phyloP scores from a whole-genome alignment of 2,797 vertebrate species.

The Myioborus miniatus region DNA sequence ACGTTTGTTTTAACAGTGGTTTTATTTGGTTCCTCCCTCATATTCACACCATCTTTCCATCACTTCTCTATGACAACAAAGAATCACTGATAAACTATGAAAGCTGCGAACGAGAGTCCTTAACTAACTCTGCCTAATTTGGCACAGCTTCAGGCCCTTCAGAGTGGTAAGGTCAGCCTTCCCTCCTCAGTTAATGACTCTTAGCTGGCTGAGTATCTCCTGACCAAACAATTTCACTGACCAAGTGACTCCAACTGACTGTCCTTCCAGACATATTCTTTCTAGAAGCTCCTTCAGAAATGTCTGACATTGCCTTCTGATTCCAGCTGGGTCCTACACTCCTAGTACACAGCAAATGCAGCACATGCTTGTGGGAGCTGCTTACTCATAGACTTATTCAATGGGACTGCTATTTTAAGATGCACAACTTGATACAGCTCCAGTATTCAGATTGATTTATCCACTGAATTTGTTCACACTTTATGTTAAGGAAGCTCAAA shows the following conservation, averaged over 20 bases:
- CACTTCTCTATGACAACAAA: background rate
- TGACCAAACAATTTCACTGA: background rate
- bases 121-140: background rate
- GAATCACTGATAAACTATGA: background rate
- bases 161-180: background rate
- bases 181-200: background rate
- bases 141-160: background rate
- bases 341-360: background rate
- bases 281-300: background rate
- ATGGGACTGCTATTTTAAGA: slow-evolving; percentile 15
- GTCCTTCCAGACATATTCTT: background rate
- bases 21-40: background rate
- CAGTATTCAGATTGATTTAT: background rate
- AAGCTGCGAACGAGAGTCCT: background rate
- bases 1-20: background rate
- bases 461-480: background rate
- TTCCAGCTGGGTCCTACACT: background rate
- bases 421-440: background rate
- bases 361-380: background rate
- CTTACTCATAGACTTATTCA: background rate
- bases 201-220: background rate
- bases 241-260: background rate
- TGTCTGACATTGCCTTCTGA: background rate
- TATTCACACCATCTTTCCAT: background rate
- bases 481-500: background rate